Conservation (phyloP, 1,140 invertebrate species). For the Drosophila navojoa region DNA sequence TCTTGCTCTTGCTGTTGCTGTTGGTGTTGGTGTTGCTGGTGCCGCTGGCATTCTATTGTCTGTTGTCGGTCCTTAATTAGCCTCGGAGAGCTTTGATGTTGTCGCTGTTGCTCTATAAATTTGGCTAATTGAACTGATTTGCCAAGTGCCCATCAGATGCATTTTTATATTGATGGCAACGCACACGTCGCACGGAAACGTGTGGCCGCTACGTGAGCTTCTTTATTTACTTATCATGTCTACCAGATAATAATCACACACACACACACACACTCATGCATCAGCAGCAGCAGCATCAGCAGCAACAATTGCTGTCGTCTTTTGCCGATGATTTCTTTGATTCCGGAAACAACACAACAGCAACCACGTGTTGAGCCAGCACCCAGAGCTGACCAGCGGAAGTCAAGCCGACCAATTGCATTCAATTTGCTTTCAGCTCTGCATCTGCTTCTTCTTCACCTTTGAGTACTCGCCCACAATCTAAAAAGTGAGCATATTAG, state of each 20-base stretch:
- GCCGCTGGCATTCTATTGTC: slow-evolving; percentile 29
- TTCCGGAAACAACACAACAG: slow-evolving; percentile 31
- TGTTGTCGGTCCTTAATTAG: slow-evolving; percentile 56
- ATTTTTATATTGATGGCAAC: slow-evolving; percentile 69
- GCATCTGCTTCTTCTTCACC: too few species aligned
- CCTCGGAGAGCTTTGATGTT: slow-evolving; percentile 23
- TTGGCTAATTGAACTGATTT: slow-evolving; percentile 79
- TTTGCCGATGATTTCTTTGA: slow-evolving; percentile 33
- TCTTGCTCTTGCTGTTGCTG: slow-evolving; percentile 28
- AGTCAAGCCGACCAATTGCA: slow-evolving; percentile 12
- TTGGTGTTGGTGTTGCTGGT: slow-evolving; percentile 10
- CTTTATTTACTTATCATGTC: slow-evolving; percentile 53
- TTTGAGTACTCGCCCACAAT: too few species aligned
- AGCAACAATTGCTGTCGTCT: slow-evolving; percentile 2
- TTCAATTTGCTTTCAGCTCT: too few species aligned
- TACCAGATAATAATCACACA: slow-evolving; percentile 46
- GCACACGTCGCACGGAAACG: slow-evolving; percentile 65
- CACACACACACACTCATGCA: not conserved
- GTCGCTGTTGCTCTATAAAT: slow-evolving; percentile 57
- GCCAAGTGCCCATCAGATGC: slow-evolving; percentile 58
- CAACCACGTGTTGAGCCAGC: slow-evolving; percentile 42
- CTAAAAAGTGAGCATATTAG: too few species aligned
- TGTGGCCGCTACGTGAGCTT: slow-evolving; percentile 68
- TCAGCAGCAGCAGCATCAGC: not conserved
- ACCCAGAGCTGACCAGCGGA: slow-evolving; percentile 22